Base-by-base conservation (phyloP, 2,888 invertebrate genomes). In the Myopa testacea region DNA sequence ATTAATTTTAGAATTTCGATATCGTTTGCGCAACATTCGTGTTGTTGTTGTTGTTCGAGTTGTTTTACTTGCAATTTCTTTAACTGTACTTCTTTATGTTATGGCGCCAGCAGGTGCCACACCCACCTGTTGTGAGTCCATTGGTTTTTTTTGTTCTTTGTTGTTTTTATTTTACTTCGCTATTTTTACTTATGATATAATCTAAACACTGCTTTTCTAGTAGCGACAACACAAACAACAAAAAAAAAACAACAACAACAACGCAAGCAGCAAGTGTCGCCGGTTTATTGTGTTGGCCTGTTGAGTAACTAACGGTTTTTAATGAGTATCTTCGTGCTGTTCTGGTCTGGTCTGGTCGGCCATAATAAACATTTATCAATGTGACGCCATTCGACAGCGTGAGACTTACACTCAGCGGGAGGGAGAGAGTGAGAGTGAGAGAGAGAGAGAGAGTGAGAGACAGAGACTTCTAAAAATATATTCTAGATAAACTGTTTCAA, bases 301-400 rank as follows among this genome's bases (percentile, higher is more conserved):
- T n/a, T 67, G 50, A 65, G 58, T 40, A 38, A 38, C 58, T 78
- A 78, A 78, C 78, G 78, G 78, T 63, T 75, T 70, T 45, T 71
- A 58, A 62, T 74, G 62, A 62, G 62, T 77, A 71, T 45, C 45
- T 37, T 14, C 45, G 45, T 45, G 4, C n/a, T 77, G 63, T 45
- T 26, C n/a, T 14, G 26, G 26, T 26, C 10, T 16, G 14, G 14
- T 55, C 55, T 55, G 55, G 10, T 26, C 58, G 45, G 38, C 67
- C 52, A 26, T 76, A 80, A 83, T 82, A 80, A 77, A 75, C 80
- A 83, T 81, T 77, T 82, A 81, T 84, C 83, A 84, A 81, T 81
- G 80, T 80, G 78, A 83, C 84, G 82, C 81, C 80, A 76, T 69
- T 58, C 34, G 55, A 58, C 19, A 7, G 55, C 14, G 37, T 34